Evolutionary conservation across 2,797 vertebrate genomes (phyloP).

Genomic region (Phrynocephalus forsythii): DNA sequence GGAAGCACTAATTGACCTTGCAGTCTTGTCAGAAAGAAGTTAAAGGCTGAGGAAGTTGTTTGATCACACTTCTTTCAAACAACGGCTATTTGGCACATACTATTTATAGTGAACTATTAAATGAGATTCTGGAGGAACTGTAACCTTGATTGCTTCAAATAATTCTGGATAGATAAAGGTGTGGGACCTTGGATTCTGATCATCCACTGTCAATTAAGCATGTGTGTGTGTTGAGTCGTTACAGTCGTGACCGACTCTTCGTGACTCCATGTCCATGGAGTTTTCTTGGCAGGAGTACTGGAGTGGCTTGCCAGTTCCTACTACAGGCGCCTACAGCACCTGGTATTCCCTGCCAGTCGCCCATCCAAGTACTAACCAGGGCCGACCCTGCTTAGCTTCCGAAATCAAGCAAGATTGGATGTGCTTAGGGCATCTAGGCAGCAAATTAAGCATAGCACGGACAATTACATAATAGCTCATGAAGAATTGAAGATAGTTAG

Average conservation of each 20-base stretch:
- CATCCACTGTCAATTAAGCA: neutral
- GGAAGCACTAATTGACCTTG: neutral
- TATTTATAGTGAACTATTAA: neutral
- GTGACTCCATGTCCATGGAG: too few relatives aligned
- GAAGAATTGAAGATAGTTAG: neutral
- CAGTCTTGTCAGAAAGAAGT: neutral
- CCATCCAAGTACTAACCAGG: too few relatives aligned
- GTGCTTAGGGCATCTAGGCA: too few relatives aligned
- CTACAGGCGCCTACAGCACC: too few relatives aligned
- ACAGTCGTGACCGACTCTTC: too few relatives aligned
- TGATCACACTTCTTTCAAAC: neutral
- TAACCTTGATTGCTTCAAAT: neutral
- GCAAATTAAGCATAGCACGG: neutral
- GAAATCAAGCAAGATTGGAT: too few relatives aligned
- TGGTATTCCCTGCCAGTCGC: too few relatives aligned
- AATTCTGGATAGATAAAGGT: neutral
- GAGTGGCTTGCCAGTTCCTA: too few relatives aligned
- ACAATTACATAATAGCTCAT: neutral
- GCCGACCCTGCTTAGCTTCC: too few relatives aligned
- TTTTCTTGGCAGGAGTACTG: too few relatives aligned
- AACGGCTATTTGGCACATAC: neutral
- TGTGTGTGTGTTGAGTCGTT: too few relatives aligned
- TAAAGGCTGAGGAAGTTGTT: neutral
- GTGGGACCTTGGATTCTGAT: neutral
- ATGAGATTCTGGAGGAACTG: neutral